A percentile compares a stretch with the other conserved stretches of the same genome.
These are phyloP conservation scores for Oscheius sp. DNA, from an alignment of 2,888 invertebrate genomes.

Conservation along the genomic window DNA sequence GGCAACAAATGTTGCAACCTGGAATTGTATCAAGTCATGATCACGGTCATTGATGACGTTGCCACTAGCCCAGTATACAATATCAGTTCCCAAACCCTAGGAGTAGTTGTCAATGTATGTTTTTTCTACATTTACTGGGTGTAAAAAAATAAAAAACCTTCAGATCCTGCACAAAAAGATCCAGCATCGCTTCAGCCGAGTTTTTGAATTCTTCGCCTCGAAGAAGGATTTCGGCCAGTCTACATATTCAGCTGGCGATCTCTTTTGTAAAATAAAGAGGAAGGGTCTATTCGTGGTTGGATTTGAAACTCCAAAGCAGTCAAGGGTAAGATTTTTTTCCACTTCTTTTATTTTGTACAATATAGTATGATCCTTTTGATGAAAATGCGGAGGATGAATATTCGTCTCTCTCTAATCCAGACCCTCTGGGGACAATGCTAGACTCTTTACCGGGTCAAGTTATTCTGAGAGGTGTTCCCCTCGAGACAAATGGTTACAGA, in stretches of 20 bases:
- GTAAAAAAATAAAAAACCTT: neutral
- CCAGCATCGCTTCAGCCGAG: constrained; percentile 36
- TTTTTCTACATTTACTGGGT: no score
- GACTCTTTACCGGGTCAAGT: constrained; percentile 37
- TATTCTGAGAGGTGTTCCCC: neutral
- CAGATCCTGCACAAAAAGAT: constrained; percentile 34
- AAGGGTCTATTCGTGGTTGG: constrained; percentile 1
- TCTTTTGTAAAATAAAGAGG: neutral
- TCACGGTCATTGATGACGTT: neutral
- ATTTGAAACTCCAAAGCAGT: constrained; percentile 7
- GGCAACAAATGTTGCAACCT: constrained; percentile 3
- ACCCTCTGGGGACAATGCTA: constrained; percentile 45
- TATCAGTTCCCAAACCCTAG: constrained; percentile 1
- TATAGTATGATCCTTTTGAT: constrained; percentile 42
- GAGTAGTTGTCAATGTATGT: constrained; percentile 16
- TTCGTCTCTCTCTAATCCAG: constrained; percentile 37
- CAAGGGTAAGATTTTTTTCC: neutral
- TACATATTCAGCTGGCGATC: neutral
- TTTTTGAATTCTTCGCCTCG: constrained; percentile 18
- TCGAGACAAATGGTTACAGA: constrained; percentile 42
- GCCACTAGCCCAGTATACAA: constrained; percentile 15
- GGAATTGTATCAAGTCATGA: neutral
- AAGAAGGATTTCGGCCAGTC: constrained; percentile 5
- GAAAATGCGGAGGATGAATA: constrained; percentile 43
- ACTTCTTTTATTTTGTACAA: neutral